phyloP scores from a whole-genome alignment of 2,888 invertebrate species.

The Heliconius ismenius region DNA sequence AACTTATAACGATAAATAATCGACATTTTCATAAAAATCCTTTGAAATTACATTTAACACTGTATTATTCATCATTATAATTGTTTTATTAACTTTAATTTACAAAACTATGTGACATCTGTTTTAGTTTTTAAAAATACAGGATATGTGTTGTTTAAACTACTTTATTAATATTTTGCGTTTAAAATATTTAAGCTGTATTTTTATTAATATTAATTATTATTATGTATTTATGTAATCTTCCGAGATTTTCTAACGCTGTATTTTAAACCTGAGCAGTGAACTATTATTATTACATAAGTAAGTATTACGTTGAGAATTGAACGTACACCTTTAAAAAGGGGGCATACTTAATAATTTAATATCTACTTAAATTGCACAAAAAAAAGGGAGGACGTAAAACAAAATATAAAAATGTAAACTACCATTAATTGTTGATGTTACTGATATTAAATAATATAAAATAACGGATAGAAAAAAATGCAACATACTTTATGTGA shows the following conservation, averaged over 20 bases:
- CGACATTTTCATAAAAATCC: neutral
- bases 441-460: neutral
- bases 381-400: neutral
- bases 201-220: neutral
- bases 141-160: slow-evolving; percentile 27
- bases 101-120: slow-evolving; percentile 14
- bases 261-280: neutral
- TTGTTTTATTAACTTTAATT: neutral
- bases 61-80: neutral
- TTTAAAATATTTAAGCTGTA: slow-evolving; percentile 15
- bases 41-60: neutral
- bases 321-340: neutral
- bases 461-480: neutral
- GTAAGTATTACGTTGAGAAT: neutral
- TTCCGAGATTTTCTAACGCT: neutral
- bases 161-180: slow-evolving; percentile 9
- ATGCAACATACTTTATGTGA: neutral
- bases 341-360: neutral
- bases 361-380: neutral
- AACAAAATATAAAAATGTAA: neutral
- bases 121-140: slow-evolving; percentile 1
- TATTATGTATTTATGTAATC: neutral
- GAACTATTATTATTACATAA: neutral
- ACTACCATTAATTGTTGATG: neutral
- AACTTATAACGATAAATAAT: slow-evolving; percentile 1